Conservation (phyloP, 2,113 vertebrate genomes). For the Ranitomeya imitator region DNA sequence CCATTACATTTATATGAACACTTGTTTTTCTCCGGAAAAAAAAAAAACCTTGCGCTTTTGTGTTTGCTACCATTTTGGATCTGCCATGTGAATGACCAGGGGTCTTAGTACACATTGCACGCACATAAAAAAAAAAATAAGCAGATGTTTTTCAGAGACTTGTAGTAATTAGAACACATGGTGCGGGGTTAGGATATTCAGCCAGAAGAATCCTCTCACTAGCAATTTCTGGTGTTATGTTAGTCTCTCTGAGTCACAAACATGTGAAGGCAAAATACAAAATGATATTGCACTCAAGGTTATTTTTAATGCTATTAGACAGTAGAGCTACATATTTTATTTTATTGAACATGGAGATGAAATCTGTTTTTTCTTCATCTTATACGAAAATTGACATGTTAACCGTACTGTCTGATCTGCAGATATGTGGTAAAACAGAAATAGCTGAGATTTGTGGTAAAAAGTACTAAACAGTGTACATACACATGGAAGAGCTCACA, state of each 20-base stretch:
- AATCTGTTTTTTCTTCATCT: no score
- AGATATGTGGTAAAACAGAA: no score
- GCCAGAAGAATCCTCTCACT: conserved; percentile 18
- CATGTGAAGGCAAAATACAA: background rate
- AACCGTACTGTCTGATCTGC: no score
- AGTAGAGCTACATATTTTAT: no score
- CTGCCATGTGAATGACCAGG: conserved; percentile 21
- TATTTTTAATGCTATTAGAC: background rate
- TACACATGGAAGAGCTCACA: no score
- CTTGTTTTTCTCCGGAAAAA: background rate
- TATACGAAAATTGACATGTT: no score
- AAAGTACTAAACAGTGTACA: no score
- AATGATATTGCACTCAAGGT: background rate
- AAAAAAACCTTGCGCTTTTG: background rate
- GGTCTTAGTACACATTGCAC: conserved; percentile 14
- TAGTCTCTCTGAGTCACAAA: conserved; percentile 18
- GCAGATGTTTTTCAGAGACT: background rate
- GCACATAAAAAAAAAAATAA: conserved; percentile 14
- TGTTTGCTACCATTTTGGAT: background rate
- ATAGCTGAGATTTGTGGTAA: no score
- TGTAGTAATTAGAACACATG: conserved; percentile 21
- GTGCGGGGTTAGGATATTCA: conserved; percentile 17
- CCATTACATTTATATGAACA: background rate
- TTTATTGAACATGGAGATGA: no score
- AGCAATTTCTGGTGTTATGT: conserved; percentile 15